phyloP scores from a whole-genome alignment of 2,113 vertebrate species.

The Pristiophorus japonicus region DNA sequence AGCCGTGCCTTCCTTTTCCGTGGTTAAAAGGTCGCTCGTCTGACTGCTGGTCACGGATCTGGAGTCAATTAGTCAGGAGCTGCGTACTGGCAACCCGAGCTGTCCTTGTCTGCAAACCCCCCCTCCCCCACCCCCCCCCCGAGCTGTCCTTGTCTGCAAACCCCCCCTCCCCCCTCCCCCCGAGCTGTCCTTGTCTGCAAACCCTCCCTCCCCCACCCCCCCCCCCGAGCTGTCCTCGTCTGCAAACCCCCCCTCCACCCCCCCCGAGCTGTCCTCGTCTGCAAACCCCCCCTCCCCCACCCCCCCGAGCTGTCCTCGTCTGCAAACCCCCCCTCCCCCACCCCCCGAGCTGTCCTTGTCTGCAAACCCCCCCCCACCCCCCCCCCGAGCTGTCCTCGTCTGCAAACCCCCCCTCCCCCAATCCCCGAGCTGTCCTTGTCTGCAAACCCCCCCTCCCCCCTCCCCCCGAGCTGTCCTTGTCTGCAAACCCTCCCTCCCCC shows the following conservation, averaged over 20 bases:
- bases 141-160: neutral
- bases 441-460: neutral
- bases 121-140: neutral
- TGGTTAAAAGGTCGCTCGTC: neutral
- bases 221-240: neutral
- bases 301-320: neutral
- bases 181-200: neutral
- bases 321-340: neutral
- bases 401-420: neutral
- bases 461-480: neutral
- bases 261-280: neutral
- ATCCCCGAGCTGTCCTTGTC: neutral
- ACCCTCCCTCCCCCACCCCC: neutral
- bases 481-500: neutral
- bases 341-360: neutral
- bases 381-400: neutral
- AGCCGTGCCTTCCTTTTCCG: neutral
- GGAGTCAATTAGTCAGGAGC: constrained; percentile 26
- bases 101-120: neutral
- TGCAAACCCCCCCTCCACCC: neutral
- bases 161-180: neutral
- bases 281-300: neutral
- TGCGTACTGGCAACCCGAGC: constrained; percentile 2
- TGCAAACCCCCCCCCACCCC: neutral
- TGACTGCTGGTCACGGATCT: constrained; percentile 23